Evolutionary conservation across 2,888 invertebrate species (phyloP).

Genomic region (Troides helena): DNA sequence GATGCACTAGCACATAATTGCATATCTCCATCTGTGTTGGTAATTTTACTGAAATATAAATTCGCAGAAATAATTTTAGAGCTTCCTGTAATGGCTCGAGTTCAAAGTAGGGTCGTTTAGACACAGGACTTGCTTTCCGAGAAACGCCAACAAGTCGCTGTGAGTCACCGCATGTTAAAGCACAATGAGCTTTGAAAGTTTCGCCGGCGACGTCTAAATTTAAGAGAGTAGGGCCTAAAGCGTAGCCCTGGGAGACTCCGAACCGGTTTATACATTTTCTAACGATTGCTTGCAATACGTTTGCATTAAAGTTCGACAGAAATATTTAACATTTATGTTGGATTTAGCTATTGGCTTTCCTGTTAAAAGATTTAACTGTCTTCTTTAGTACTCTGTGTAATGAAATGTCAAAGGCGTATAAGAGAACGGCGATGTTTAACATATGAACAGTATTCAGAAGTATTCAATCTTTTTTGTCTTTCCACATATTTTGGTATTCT

Average conservation of each 20-base stretch:
- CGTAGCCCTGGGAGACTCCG: slow-evolving; percentile 2
- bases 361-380: not conserved
- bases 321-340: slow-evolving; percentile 9
- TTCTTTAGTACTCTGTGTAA: not conserved
- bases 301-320: slow-evolving; percentile 3
- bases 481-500: too few relatives aligned
- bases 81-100: slow-evolving; percentile 20
- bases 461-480: too few relatives aligned
- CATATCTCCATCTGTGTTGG: too few relatives aligned
- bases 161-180: slow-evolving; percentile 22
- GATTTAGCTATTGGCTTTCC: slow-evolving; percentile 1
- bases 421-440: too few relatives aligned
- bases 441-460: too few relatives aligned
- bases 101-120: slow-evolving; percentile 30
- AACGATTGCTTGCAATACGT: not conserved
- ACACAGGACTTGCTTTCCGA: slow-evolving; percentile 19
- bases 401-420: too few relatives aligned
- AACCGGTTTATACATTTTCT: slow-evolving; percentile 17
- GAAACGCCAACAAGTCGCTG: slow-evolving; percentile 18
- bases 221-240: slow-evolving; percentile 1
- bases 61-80: slow-evolving; percentile 8
- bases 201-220: slow-evolving; percentile 9
- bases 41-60: not conserved
- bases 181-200: slow-evolving; percentile 22
- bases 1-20: too few relatives aligned